Base-by-base conservation (phyloP, 2,113 vertebrate species). In the Cnemophilus loriae region DNA sequence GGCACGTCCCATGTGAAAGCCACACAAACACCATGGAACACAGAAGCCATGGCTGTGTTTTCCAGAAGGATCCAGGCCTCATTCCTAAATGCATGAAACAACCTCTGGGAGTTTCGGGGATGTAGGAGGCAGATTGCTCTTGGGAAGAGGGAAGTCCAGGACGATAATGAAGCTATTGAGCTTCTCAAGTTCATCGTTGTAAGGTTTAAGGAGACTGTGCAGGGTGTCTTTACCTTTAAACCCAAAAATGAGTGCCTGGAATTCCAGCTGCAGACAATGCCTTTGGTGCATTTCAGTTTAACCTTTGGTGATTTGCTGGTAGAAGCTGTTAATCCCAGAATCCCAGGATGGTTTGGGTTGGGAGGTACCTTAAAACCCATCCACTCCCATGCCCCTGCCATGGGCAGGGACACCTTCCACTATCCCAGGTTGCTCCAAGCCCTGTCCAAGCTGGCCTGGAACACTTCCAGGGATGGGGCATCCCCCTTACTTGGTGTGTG, bases 381-480 rank as follows among this genome's bases (percentile, higher is more conserved):
- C 63, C 63, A 32, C 24, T 35, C 0, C n/a, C 47, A 63, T 1
- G 0, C 4, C 26, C 11, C 33, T 61, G 28, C 55, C 13, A 3
- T 5, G 30, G 39, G 46, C 46, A n/a, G 37, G 27, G 23, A 30
- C 23, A n/a, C 24, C 10, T 76, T 17, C 13, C 53, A 11, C 63
- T 35, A 5, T 4, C 12, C 55, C 70, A 41, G 6, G 10, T 11
- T 41, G 55, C 41, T 76, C 32, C 55, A 47, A 68, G 30, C 8
- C 17, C 47, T 0, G 0, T 61, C n/a, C 41, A 76, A 0, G 16
- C 39, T 61, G 61, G 14, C 14, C n/a, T 55, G 11, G 47, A 1
- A 3, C n/a, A 3, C 20, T 75, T 15, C 16, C 69, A 60, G 47
- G 30, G 10, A 2, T 20, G 21, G 26, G 12, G 8, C 47, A 69